A percentile compares a stretch with the other conserved stretches of the same genome.
phyloP scores from a whole-genome alignment of 2,113 vertebrate genomes.

The Festucalex cinctus region DNA sequence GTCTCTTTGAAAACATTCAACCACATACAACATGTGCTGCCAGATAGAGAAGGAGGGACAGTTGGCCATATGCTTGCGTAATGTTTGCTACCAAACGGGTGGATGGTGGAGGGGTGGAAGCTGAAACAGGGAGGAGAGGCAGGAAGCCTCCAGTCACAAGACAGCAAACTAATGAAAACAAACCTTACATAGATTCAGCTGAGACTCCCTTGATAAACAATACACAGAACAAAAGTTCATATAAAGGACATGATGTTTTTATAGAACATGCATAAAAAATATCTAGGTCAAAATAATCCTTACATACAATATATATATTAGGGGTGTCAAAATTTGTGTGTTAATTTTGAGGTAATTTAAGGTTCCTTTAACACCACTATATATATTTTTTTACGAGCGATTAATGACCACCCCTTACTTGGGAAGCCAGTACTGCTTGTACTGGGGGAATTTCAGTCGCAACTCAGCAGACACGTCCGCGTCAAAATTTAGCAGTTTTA shows the following conservation, averaged over 20 bases:
- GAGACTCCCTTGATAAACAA: conserved; percentile 42
- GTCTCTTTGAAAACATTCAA: conserved; percentile 55
- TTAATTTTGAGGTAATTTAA: too few species aligned
- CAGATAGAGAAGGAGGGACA: conserved; percentile 8
- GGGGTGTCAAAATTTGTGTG: too few species aligned
- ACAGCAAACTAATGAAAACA: conserved; percentile 49
- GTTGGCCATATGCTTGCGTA: conserved; percentile 55
- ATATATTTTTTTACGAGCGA: too few species aligned
- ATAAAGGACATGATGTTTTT: background rate
- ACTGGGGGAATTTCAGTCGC: too few species aligned
- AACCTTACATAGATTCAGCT: conserved; percentile 46
- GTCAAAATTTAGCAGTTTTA: too few species aligned
- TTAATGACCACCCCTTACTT: too few species aligned
- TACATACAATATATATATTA: background rate
- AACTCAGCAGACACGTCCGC: too few species aligned
- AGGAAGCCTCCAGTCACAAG: conserved; percentile 57
- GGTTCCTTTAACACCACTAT: too few species aligned
- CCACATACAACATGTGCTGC: conserved; percentile 66
- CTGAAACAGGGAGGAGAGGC: conserved; percentile 49
- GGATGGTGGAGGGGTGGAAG: conserved; percentile 47
- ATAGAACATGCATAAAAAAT: background rate
- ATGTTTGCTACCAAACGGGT: conserved; percentile 63
- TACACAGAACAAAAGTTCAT: conserved; percentile 3
- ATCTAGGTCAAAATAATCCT: background rate
- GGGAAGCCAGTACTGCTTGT: too few species aligned